Evolutionary conservation across 2,888 invertebrate species (phyloP).

Genomic region (Blastobasis adustella): DNA sequence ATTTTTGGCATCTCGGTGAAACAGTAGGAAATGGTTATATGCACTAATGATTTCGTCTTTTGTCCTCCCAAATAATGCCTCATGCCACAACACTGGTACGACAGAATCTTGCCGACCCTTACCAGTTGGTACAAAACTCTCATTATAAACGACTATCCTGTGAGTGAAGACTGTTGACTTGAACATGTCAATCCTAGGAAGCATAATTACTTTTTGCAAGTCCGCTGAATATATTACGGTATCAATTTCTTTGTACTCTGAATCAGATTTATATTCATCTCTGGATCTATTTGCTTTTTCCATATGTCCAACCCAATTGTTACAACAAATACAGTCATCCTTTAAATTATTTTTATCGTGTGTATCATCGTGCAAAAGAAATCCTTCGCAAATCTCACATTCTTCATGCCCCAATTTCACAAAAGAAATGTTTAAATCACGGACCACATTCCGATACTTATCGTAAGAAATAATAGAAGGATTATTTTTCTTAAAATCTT

Average conservation of each 20-base stretch:
- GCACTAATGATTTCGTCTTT: conserved; percentile 10
- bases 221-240: conserved; percentile 8
- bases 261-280: background rate
- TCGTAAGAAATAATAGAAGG: background rate
- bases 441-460: background rate
- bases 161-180: conserved; percentile 16
- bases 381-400: background rate
- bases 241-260: background rate
- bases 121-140: conserved; percentile 15
- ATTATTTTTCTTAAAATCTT: background rate
- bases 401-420: conserved; percentile 1
- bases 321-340: background rate
- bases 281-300: background rate
- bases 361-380: background rate
- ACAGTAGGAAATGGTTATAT: conserved; percentile 6
- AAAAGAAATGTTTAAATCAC: background rate
- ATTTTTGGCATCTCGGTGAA: conserved; percentile 6
- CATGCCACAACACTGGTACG: conserved; percentile 10
- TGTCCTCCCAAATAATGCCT: conserved; percentile 6
- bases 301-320: background rate
- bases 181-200: no score
- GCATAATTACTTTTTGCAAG: conserved; percentile 18
- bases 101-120: background rate
- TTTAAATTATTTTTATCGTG: no score
- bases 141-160: conserved; percentile 15